These are phyloP conservation scores for Hirtodrosophila alboralis DNA, from an alignment of 2,888 invertebrate species.

Conservation along the genomic window DNA sequence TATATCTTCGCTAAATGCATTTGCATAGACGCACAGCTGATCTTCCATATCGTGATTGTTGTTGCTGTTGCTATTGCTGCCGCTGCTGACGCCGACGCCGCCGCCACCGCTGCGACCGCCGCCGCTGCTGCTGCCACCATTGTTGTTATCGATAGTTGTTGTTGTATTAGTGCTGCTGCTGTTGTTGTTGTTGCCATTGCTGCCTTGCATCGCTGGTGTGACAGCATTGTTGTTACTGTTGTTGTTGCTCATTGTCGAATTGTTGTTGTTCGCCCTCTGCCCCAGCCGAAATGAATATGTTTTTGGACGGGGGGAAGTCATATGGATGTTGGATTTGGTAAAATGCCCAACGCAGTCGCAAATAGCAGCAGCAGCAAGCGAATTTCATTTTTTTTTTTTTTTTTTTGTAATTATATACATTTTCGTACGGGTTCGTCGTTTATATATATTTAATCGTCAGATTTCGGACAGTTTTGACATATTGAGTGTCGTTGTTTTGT, in stretches of 20 bases:
- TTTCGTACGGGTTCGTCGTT: slow-evolving; percentile 30
- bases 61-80: slow-evolving; percentile 40
- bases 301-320: slow-evolving; percentile 12
- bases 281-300: slow-evolving; percentile 18
- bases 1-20: slow-evolving; percentile 54
- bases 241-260: slow-evolving; percentile 41
- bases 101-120: slow-evolving; percentile 28
- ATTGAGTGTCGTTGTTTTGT: slow-evolving; percentile 14
- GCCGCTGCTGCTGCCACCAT: slow-evolving; percentile 3
- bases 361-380: slow-evolving; percentile 55
- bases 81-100: slow-evolving; percentile 38
- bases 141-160: slow-evolving; percentile 17
- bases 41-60: slow-evolving; percentile 54
- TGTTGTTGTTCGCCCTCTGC: slow-evolving; percentile 56
- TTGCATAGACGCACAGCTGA: slow-evolving; percentile 49
- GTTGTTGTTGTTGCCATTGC: slow-evolving; percentile 14
- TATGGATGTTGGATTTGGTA: slow-evolving; percentile 17
- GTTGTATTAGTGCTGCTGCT: too few species aligned
- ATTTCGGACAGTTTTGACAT: slow-evolving; percentile 34
- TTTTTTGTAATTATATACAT: slow-evolving; percentile 9
- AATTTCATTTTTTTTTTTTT: slow-evolving; percentile 17
- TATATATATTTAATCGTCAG: slow-evolving; percentile 11
- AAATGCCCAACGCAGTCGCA: slow-evolving; percentile 36
- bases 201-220: slow-evolving; percentile 7
- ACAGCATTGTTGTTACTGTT: slow-evolving; percentile 21